Conservation (phyloP, 2,113 vertebrate genomes). For the Phoxinus phoxinus region DNA sequence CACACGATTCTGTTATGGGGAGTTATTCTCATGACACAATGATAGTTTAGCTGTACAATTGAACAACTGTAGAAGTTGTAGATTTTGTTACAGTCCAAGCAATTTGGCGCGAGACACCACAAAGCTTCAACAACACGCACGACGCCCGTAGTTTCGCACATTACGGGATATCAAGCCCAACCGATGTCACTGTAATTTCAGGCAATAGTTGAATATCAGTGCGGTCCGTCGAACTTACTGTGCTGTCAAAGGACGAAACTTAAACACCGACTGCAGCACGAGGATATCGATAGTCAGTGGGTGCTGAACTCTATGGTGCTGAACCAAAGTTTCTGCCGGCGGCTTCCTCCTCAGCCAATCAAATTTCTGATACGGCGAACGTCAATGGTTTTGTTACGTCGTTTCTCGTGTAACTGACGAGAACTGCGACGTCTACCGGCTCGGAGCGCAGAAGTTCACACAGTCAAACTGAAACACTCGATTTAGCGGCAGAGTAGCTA, state of each 20-base stretch:
- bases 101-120: background rate
- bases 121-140: background rate
- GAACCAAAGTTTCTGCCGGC: background rate
- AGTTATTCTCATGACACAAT: background rate
- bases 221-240: background rate
- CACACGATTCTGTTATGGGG: background rate
- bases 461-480: background rate
- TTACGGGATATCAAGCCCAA: background rate
- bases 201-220: background rate
- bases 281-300: background rate
- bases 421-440: background rate
- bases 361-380: background rate
- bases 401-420: background rate
- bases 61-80: background rate
- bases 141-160: background rate
- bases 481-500: too few species aligned
- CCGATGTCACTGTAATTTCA: background rate
- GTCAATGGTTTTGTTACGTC: background rate
- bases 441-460: background rate
- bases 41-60: background rate
- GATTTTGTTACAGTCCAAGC: background rate
- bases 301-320: too few species aligned
- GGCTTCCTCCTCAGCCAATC: conserved; percentile 7
- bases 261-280: background rate
- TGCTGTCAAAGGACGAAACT: background rate